Evolutionary conservation across 2,888 invertebrate genomes (phyloP).

Genomic region (Thera obeliscata): DNA sequence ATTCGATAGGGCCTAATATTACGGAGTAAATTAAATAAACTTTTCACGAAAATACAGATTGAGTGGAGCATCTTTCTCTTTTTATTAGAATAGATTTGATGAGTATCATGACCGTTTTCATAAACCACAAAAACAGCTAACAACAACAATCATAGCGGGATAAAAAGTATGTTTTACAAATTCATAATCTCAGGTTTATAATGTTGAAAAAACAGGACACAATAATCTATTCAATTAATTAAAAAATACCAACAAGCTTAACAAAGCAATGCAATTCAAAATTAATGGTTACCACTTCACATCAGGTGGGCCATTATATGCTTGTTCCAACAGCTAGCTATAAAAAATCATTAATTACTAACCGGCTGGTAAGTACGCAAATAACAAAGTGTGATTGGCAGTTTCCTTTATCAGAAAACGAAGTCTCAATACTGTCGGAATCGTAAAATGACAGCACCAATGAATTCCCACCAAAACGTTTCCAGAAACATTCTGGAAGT

Average conservation of each 20-base stretch:
- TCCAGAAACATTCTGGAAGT: slow-evolving; percentile 38
- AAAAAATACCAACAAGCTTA: neutral
- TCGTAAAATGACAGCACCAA: slow-evolving; percentile 46
- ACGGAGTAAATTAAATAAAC: slow-evolving; percentile 33
- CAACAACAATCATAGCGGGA: too few species aligned
- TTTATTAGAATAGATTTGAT: neutral
- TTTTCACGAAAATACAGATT: slow-evolving; percentile 2
- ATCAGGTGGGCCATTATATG: too few species aligned
- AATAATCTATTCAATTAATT: neutral
- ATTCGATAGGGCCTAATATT: slow-evolving; percentile 63
- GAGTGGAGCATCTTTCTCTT: neutral
- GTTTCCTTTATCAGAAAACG: slow-evolving; percentile 55
- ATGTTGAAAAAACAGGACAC: too few species aligned
- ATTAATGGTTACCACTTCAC: too few species aligned
- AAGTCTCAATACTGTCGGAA: slow-evolving; percentile 55
- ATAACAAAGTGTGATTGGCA: slow-evolving; percentile 50
- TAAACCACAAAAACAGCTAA: too few species aligned
- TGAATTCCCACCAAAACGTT: slow-evolving; percentile 39
- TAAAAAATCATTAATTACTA: too few species aligned
- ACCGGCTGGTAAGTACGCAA: neutral
- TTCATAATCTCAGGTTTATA: too few species aligned
- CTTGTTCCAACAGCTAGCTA: too few species aligned
- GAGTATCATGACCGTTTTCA: too few species aligned
- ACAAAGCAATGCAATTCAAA: too few species aligned
- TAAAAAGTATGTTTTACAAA: too few species aligned